Evolutionary conservation across 1,140 invertebrate species (phyloP), one percentile per base, ranked within the genome.

Genomic region (Caerostris darwini): DNA sequence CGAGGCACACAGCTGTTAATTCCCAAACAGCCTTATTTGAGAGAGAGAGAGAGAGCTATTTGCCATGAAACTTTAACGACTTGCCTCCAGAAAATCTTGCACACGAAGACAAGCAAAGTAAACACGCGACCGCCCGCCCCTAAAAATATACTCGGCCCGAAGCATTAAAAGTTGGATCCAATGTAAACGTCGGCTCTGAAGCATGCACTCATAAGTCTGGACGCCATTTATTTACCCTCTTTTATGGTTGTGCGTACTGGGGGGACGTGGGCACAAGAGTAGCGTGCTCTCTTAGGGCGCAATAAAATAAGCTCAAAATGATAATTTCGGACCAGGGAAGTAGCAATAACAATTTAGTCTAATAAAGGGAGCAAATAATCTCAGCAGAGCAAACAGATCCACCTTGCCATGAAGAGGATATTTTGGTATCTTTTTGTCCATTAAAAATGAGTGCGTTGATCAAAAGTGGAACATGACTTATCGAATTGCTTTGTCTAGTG

Each of bases 91-190:
- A 57, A 19, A 7, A 19, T 57, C 54, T 59, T 17, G 56, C 56
- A n/a, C 56, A 56, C 50, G 81, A 83, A 83, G 57, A 59, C 83
- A 85, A 34, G 57, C 83, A 85, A 59, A 58, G 83, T 59, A 85
- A 85, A 85, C 83, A 85, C 54, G 57, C 54, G 4, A 19, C 54
- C 57, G 19, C 57, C 19, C 54, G n/a, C 83, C 83, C 83, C 83
- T 85, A 85, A 85, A 85, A 85, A 85, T 34, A 34, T 85, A 85
- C 56, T 85, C 83, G 17, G 34, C 83, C 14, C 17, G 12, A 34
- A 85, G 56, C 83, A 85, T 85, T 85, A 85, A 85, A 85, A 85
- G 83, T 85, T 59, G 14, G 83, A 8, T n/a, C 83, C 83, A 85
- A 85, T 85, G 83, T 85, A 85, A 85, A 85, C 83, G 54, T 19